A percentile compares a stretch with the other conserved stretches of the same genome.
These are phyloP conservation scores for Heliconius cydno DNA, from an alignment of 2,888 invertebrate genomes.

Conservation along the genomic window DNA sequence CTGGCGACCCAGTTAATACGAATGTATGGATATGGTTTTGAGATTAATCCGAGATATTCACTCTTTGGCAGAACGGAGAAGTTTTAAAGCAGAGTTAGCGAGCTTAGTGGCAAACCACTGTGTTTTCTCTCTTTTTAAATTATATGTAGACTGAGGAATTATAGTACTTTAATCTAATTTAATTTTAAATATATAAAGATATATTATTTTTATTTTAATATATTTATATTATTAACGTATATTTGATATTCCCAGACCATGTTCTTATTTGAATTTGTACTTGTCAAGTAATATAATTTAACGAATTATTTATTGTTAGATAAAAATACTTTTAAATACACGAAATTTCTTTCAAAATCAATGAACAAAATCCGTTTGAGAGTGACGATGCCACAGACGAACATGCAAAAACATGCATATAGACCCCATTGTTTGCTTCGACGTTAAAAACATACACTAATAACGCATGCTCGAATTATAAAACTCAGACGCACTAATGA, in stretches of 20 bases:
- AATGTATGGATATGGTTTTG: slow-evolving; percentile 10
- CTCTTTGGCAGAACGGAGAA: neutral
- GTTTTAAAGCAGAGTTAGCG: neutral
- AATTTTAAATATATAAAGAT: too few relatives aligned
- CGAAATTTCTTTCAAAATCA: too few relatives aligned
- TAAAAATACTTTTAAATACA: too few relatives aligned
- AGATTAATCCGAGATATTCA: neutral
- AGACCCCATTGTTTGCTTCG: neutral
- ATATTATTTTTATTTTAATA: too few relatives aligned
- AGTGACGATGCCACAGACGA: neutral
- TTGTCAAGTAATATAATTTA: too few relatives aligned
- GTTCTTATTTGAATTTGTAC: too few relatives aligned
- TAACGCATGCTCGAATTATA: neutral
- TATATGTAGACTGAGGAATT: neutral
- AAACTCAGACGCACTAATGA: slow-evolving; percentile 6
- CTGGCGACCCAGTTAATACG: slow-evolving; percentile 27
- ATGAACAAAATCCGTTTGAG: neutral
- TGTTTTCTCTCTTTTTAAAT: neutral
- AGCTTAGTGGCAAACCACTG: neutral
- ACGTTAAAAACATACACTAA: neutral
- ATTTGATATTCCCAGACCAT: too few relatives aligned
- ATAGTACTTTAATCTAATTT: neutral
- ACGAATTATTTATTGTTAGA: too few relatives aligned
- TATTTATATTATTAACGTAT: too few relatives aligned
- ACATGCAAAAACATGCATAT: neutral